A percentile compares a stretch with the other conserved stretches of the same genome.
These are phyloP conservation scores for Berghia stephanieae DNA, from an alignment of 1,140 invertebrate species.

Conservation along the genomic window DNA sequence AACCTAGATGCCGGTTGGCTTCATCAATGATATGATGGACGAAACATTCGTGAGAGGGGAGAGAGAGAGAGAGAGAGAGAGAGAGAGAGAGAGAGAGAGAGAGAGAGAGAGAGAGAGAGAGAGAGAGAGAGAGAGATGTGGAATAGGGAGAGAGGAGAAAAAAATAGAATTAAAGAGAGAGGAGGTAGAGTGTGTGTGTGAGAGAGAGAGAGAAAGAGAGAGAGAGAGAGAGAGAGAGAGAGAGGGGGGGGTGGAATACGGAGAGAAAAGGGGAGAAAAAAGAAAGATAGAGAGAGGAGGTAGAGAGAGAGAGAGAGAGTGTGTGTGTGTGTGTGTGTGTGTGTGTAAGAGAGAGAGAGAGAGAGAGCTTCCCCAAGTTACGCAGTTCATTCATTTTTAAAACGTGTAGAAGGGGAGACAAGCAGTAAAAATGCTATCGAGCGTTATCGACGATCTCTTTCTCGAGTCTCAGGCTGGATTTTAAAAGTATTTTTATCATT, in stretches of 20 bases:
- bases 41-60: neutral
- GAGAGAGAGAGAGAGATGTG: conserved; percentile 3
- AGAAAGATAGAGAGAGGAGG: conserved; percentile 8
- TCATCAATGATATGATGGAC: no score
- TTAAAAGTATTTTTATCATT: no score
- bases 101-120: conserved; percentile 19
- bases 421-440: no score
- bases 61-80: neutral
- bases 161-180: neutral
- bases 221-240: neutral
- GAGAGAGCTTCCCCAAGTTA: no score
- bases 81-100: neutral
- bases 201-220: neutral
- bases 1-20: no score
- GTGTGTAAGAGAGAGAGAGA: no score
- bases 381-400: no score
- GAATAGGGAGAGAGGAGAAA: neutral
- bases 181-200: neutral
- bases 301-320: conserved; percentile 9
- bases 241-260: neutral
- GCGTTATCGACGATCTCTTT: no score
- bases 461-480: no score
- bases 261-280: neutral
- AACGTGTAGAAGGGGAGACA: no score
- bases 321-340: no score